These are phyloP conservation scores for Aulostomus chinensis DNA, from an alignment of 2,797 vertebrate genomes.

Conservation along the genomic window DNA sequence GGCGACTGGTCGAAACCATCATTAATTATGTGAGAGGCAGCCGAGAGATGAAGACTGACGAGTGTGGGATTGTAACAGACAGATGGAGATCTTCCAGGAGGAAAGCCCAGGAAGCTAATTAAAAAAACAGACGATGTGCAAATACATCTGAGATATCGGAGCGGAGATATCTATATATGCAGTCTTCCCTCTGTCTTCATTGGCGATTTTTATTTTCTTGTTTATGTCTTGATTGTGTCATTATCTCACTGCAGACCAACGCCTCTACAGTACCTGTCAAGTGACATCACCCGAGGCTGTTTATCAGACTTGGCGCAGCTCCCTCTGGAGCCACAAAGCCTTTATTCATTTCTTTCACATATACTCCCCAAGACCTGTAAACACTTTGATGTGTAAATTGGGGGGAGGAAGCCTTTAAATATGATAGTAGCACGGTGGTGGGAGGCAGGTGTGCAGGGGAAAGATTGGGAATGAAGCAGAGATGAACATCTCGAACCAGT, in stretches of 20 bases:
- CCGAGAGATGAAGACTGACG: slow-evolving; percentile 22
- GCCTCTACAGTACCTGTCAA: not conserved
- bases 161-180: slow-evolving; percentile 12
- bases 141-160: slow-evolving; percentile 16
- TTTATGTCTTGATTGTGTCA: not conserved
- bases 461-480: not conserved
- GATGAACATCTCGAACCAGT: slow-evolving; percentile 5
- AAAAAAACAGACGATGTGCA: slow-evolving; percentile 38
- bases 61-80: slow-evolving; percentile 18
- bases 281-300: not conserved
- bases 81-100: slow-evolving; percentile 52
- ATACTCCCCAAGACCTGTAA: not conserved
- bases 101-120: slow-evolving; percentile 42
- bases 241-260: not conserved
- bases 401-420: not conserved
- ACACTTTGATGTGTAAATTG: not conserved
- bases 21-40: slow-evolving; percentile 20
- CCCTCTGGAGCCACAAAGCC: not conserved
- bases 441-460: slow-evolving; percentile 2
- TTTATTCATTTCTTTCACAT: not conserved
- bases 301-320: not conserved
- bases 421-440: slow-evolving; percentile 5
- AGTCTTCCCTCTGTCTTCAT: not conserved
- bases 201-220: not conserved
- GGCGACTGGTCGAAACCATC: not conserved